A percentile compares a stretch with the other conserved stretches of the same genome.
phyloP scores from a whole-genome alignment of 2,113 vertebrate species.

The Brachypteracias leptosomus region DNA sequence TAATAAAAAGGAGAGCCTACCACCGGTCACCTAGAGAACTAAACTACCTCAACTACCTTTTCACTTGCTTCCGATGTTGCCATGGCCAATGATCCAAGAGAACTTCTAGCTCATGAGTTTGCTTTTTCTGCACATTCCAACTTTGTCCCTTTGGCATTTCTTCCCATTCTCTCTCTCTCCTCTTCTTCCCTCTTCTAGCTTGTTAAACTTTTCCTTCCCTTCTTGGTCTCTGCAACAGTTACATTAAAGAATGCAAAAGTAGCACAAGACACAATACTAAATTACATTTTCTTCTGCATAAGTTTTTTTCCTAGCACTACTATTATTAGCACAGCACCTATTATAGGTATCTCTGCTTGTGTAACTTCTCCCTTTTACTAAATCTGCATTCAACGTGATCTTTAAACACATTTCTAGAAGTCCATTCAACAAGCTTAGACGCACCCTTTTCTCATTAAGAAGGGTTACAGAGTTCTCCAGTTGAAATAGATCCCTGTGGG shows the following conservation, averaged over 20 bases:
- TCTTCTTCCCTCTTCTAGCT: not conserved
- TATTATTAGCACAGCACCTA: not conserved
- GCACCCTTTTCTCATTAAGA: not conserved
- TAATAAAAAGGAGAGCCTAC: not conserved
- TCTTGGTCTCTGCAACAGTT: not conserved
- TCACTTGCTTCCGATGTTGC: not conserved
- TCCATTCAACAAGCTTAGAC: not conserved
- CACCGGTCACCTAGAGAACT: not conserved
- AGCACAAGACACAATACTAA: not conserved
- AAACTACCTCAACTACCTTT: not conserved
- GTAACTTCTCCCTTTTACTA: not conserved
- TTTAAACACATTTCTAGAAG: not conserved
- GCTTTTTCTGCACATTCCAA: not conserved
- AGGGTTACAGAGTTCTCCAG: not conserved
- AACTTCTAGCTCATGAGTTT: not conserved
- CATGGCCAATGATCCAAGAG: not conserved
- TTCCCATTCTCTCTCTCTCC: not conserved
- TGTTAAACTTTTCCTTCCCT: not conserved
- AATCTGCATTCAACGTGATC: not conserved
- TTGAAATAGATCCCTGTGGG: not conserved
- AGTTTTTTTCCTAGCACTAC: not conserved
- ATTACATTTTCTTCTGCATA: not conserved
- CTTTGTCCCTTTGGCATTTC: not conserved
- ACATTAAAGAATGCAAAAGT: not conserved
- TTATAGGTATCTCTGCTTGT: not conserved